Evolutionary conservation across 2,113 vertebrate species (phyloP).

Genomic region (Urocynchramus pylzowi): DNA sequence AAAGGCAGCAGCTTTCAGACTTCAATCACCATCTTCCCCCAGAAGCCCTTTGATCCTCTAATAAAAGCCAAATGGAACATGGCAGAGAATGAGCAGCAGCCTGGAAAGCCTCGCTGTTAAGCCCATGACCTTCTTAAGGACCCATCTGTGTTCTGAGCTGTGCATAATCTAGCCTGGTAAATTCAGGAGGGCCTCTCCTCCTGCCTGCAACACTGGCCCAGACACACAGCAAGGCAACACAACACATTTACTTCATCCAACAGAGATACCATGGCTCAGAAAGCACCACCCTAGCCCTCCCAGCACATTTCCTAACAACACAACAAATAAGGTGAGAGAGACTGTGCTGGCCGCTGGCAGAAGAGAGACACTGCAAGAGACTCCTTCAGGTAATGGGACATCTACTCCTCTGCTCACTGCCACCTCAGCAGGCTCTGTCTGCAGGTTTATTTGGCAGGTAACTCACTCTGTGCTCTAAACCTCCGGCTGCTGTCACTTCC

Average conservation of each 20-base stretch:
- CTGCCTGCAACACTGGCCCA: not conserved
- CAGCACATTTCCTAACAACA: not conserved
- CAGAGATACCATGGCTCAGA: not conserved
- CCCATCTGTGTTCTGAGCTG: not conserved
- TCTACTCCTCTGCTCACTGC: not conserved
- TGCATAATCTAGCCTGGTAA: not conserved
- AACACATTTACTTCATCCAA: not conserved
- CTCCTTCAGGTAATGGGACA: not conserved
- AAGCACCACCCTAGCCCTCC: not conserved
- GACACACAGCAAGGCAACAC: not conserved
- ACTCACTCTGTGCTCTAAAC: not conserved
- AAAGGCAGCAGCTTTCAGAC: not conserved
- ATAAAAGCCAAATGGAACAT: not conserved
- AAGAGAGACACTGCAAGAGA: not conserved
- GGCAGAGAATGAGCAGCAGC: not conserved
- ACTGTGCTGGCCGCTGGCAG: not conserved
- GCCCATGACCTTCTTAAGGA: not conserved
- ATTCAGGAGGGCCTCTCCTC: not conserved
- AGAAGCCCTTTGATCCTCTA: conserved; percentile 30
- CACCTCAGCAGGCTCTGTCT: not conserved
- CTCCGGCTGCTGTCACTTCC: not conserved
- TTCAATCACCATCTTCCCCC: not conserved
- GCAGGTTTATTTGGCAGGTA: not conserved
- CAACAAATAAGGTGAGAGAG: not conserved
- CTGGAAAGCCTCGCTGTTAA: not conserved